phyloP scores from a whole-genome alignment of 2,888 invertebrate genomes.

The Spisula subtruncata region DNA sequence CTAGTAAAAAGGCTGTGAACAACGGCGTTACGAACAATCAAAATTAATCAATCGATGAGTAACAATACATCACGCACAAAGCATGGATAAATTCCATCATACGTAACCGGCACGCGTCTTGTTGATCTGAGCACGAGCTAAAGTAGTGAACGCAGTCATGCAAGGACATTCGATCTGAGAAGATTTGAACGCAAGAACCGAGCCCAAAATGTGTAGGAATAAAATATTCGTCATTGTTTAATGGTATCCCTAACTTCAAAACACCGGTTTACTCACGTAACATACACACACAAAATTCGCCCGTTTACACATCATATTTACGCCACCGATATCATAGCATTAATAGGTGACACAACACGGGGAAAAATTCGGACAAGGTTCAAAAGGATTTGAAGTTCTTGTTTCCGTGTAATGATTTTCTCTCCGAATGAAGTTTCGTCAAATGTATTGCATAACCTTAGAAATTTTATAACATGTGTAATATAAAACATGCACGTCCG shows the following conservation, averaged over 20 bases:
- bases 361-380: constrained; percentile 15
- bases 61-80: not conserved
- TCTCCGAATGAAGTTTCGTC: not conserved
- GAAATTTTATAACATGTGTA: not conserved
- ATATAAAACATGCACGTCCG: not conserved
- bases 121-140: not conserved
- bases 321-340: constrained; percentile 37
- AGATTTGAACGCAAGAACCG: too few species aligned
- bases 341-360: constrained; percentile 19
- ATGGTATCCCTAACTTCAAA: not conserved
- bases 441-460: not conserved
- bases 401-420: not conserved
- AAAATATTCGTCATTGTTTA: not conserved
- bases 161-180: not conserved
- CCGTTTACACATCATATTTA: constrained; percentile 47
- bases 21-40: not conserved
- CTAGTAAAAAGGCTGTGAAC: not conserved
- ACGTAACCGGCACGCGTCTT: not conserved
- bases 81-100: not conserved
- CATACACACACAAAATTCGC: not conserved
- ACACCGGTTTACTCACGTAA: constrained; percentile 13
- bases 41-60: not conserved
- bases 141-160: not conserved
- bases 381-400: not conserved
- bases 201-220: not conserved